Evolutionary conservation across 1,140 invertebrate species (phyloP), one percentile per base, ranked within the genome.

Genomic region (Melipona quadrifasciata): DNA sequence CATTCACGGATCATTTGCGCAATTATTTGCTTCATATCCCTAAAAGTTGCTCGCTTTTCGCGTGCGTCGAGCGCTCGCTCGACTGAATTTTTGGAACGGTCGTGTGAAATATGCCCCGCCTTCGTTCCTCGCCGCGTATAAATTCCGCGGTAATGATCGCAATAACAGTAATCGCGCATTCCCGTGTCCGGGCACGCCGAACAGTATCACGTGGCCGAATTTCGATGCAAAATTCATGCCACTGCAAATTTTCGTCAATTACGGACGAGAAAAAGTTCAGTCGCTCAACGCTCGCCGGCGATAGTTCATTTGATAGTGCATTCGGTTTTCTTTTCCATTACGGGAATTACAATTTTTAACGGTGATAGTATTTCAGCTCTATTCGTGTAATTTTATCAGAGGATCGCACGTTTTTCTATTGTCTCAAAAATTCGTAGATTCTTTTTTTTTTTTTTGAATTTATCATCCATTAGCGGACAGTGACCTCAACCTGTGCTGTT

Each of bases 151-250:
- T 77, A 64, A 74, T 74, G 73, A 51, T 51, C 24, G 53, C 51
- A 74, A 58, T 75, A 75, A 75, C 73, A 57, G 73, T 75, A 75
- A 75, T 75, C 31, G 11, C 73, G 39, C 31, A 34, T 74, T 74
- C 21, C 55, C 24, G 72, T 27, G 27, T 21, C 14, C 71, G 2
- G 3, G 27, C 27, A 57, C 27, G 24, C 47, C 53, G 39, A 17
- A 27, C 8, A 55, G 47, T 19, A 53, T 55, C 55, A 74, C 21
- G 27, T 24, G 16, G 73, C 53, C 73, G 24, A 74, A 74, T 75
- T 58, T 75, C 31, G 21, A 75, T 57, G 31, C 21, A 34, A 75
- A 11, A 34, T 61, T 61, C 58, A 61, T 24, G 31, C 10, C 21
- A 55, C 19, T 24, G 47, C 19, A 74, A 53, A 74, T 55, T 74